Evolutionary conservation across 2,888 invertebrate genomes (phyloP), one percentile per base, ranked within the genome.

Genomic region (Ophioninae sp.): DNA sequence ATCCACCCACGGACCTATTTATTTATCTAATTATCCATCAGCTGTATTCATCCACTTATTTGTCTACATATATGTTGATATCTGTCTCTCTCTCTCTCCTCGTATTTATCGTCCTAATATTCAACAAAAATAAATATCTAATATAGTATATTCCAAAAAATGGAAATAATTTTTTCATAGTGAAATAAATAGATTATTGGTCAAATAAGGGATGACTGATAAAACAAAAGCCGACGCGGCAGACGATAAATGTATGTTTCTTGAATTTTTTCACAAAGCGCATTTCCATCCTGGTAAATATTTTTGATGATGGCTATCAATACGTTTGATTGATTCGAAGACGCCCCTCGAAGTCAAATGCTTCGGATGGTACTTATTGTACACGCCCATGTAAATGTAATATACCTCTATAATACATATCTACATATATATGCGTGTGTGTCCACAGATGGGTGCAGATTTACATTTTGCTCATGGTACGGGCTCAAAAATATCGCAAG

Each of bases 401-500:
- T 13, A 58, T 13, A 20, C 20, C 3, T 30, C 30, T 30, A 30
- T 30, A 30, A 64, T 20, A 59, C 22, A n/a, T 1, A 7, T n/a
- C 8, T 61, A 22, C 7, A 23, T 23, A 30, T 22, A 59, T 44
- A 30, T 64, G 10, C 20, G 13, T 61, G 58, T 59, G 23, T 10
- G 41, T 30, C 30, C n/a, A n/a, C n/a, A 13, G 2, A 51, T 22
- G 22, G 6, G 22, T 22, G 59, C 22, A 22, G 7, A 22, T 39
- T 20, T 56, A 71, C 71, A 68, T 77, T 77, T 67, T 58, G 77
- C 61, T 61, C 30, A 65, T 61, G 73, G 44, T 78, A 61, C 44
- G 76, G 63, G 68, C 76, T 64, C 51, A 69, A 79, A 41, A 73
- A 81, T 64, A 72, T 72, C 72, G 72, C n/a, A 61, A 78, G 56